Base-by-base conservation (phyloP, 2,888 invertebrate species). In the Glaucopsyche alexis region DNA sequence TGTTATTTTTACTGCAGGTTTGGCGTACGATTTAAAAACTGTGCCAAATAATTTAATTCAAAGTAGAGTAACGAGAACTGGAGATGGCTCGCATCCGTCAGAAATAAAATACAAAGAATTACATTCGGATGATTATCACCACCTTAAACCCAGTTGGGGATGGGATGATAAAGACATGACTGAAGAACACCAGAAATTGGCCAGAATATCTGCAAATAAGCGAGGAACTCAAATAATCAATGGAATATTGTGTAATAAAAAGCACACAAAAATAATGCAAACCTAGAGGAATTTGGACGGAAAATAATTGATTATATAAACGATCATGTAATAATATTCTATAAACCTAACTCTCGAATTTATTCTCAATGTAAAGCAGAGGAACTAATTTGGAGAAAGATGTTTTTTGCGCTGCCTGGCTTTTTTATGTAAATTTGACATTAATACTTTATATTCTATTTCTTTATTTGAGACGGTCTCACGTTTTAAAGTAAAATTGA, bases 21-120 rank as follows among this genome's bases (percentile, higher is more conserved):
- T 95, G 93, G 98, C 97, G 0, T 97, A 97, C 84, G 97, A 98
- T 83, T 87, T 97, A 80, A 98, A 97, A 88, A 96, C 95, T 1
- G 97, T 97, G 4, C 94, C 96, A 5, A 84, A 90, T 8, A 95
- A 96, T 4, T 94, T 96, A 93, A 94, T 97, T 1, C 88, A 93
- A 74, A 95, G 95, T 83, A 93, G 98, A 71, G 95, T 95, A 0
- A 83, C 89, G 19, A 94, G 97, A 79, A 96, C 96, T 0, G 97
- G 97, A 0, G 96, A 97, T 78, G 96, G 96, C 0, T 86, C 93
- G 7, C 95, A 95, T 79, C 85, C 88, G 0, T 82, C 81, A 7
- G 38, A 40, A 50, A 1, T 60, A 77, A n/a, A n/a, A n/a, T n/a
- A 80, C 76, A 81, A 78, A 40, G 72, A 71, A 38, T 29, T 73